Percentiles rank a stretch among this genome's conserved stretches.
These are phyloP conservation scores for Oryzaephilus surinamensis DNA, from an alignment of 1,140 invertebrate species.

Conservation along the genomic window DNA sequence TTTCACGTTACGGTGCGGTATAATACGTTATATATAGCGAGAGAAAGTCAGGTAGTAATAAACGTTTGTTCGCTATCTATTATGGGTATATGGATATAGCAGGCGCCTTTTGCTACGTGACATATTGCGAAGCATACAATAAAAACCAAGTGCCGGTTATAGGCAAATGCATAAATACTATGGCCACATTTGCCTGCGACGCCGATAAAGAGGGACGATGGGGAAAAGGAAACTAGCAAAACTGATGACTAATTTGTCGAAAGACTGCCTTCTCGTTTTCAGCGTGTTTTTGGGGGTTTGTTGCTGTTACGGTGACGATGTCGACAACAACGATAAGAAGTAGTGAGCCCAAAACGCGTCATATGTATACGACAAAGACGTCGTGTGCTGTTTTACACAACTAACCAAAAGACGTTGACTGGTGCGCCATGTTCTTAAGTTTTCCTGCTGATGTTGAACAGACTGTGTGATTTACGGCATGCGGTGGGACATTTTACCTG, in stretches of 20 bases:
- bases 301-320: no score
- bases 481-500: no score
- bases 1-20: no score
- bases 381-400: constrained; percentile 9
- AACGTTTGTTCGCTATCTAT: constrained; percentile 11
- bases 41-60: constrained; percentile 20
- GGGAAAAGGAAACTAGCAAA: constrained; percentile 15
- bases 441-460: constrained; percentile 15
- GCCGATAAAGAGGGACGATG: constrained; percentile 19
- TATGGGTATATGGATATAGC: no score
- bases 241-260: constrained; percentile 24
- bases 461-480: no score
- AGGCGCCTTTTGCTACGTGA: constrained; percentile 13
- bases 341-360: constrained; percentile 14
- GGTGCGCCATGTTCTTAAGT: constrained; percentile 13
- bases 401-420: no score
- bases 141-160: constrained; percentile 13
- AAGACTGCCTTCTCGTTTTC: no score
- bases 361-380: constrained; percentile 13
- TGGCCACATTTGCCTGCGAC: constrained; percentile 18
- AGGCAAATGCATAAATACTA: constrained; percentile 20
- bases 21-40: no score
- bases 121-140: constrained; percentile 19
- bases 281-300: no score
- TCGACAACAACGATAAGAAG: constrained; percentile 14